Base-by-base conservation (phyloP, 2,113 vertebrate species). In the Thalassarche chlororhynchos region DNA sequence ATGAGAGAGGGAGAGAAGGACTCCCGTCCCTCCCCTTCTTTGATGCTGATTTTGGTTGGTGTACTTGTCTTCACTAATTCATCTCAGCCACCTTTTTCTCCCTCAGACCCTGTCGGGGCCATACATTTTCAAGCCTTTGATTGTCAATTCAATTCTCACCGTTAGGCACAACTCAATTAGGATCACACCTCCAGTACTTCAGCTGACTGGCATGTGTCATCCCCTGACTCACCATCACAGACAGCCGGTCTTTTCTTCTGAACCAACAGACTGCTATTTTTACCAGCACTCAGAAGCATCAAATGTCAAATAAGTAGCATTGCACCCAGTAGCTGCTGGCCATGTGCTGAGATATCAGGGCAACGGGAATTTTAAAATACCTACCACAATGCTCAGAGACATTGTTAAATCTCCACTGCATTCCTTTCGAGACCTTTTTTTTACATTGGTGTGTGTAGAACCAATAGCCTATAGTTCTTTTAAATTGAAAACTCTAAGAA, bases 191-290 rank as follows among this genome's bases (percentile, higher is more conserved):
- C 71, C 54, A 80, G 66, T 94, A 54, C 58, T 90, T 87, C 70
- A 90, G 31, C 70, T 87, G 82, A 88, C 49, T 93, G 91, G 66
- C 70, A 62, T 83, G 62, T 95, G 70, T 90, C 96, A 90, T 72
- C 17, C 57, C 81, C 44, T 94, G 91, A 89, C 57, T 93, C 90
- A 75, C 89, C 84, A 65, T 21, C 70, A 46, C 36, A 83, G 61
- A 66, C 34, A 82, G 34, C 4, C 5, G 2, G 52, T 38, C 78
- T 60, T 90, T 87, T 62, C 76, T 65, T 87, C 81, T 79, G 78
- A 87, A 82, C 44, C 47, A 87, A 44, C 34, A 76, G 34, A 16
- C 20, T 87, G 40, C 40, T 93, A 57, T 72, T 93, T 96, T 94
- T 72, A 44, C 19, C 25, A 44, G 9, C 47, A 34, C 26, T 91